Evolutionary conservation across 1,140 invertebrate species (phyloP), one percentile per base, ranked within the genome.

Genomic region (Zaprionus camerounensis): DNA sequence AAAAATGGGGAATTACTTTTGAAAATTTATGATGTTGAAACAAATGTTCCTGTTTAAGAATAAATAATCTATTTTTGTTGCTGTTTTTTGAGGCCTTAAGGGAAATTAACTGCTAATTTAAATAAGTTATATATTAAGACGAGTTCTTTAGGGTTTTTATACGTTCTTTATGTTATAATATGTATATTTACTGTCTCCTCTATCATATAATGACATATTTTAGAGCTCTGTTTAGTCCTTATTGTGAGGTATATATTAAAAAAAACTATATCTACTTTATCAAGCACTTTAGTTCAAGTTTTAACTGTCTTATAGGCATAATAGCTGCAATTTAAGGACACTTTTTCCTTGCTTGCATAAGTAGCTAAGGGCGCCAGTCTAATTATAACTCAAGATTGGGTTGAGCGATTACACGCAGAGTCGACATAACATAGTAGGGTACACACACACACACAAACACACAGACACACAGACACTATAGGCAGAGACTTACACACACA

Each of bases 391-490:
- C 1, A 26, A 59, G 58, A 67, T 66, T 38, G 22, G 15, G 59
- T 62, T 24, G 22, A 44, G 36, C 41, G 75, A 77, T 73, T 53
- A 73, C 59, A 68, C 28, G 9, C n/a, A 49, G 20, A 63, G 58
- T 68, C 62, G 57, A 68, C 17, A 68, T 34, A 61, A 53, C 13
- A 46, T 28, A 55, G 36, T 53, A 24, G 51, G 1, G 26, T 9
- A 61, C 53, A 20, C 20, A 65, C 34, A 86, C 78, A 72, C 71
- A 81, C n/a, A n/a, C n/a, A n/a, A n/a, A n/a, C n/a, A n/a, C n/a
- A n/a, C n/a, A n/a, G n/a, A n/a, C n/a, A n/a, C n/a, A 66, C 63
- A 67, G 22, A 61, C 2, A 53, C 13, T 34, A n/a, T 5, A 61
- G 36, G 57, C 34, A 62, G 2, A 41, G 9, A 62, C 58, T 63